A percentile compares a stretch with the other conserved stretches of the same genome.
Conservation (phyloP, 2,113 vertebrate genomes). For the Bubo bubo region DNA sequence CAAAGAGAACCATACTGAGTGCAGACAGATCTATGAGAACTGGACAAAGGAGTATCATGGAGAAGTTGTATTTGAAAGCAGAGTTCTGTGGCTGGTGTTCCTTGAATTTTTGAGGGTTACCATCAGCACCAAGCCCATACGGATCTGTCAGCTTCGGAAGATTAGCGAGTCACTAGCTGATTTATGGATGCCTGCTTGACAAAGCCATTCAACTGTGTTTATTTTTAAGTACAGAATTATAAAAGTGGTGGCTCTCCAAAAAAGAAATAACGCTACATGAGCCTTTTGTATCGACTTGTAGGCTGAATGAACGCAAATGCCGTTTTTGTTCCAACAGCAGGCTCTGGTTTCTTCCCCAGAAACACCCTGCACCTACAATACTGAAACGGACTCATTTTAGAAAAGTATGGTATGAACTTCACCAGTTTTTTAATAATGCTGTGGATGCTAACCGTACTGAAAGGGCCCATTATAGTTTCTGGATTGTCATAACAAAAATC, state of each 20-base stretch:
- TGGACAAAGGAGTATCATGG: accelerated
- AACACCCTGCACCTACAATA: not conserved
- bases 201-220: not conserved
- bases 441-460: not conserved
- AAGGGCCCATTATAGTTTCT: not conserved
- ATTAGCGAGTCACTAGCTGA: not conserved
- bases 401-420: not conserved
- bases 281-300: not conserved
- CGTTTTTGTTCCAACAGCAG: not conserved
- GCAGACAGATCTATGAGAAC: not conserved
- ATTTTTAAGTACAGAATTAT: not conserved
- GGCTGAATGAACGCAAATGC: not conserved
- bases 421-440: not conserved
- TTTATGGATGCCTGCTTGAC: not conserved
- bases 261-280: not conserved
- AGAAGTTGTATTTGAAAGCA: not conserved
- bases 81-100: not conserved
- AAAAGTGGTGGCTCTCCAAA: not conserved
- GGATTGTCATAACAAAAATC: not conserved
- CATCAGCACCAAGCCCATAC: not conserved
- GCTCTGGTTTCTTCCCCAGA: not conserved
- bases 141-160: not conserved
- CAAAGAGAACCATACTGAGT: not conserved
- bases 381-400: not conserved
- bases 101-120: not conserved